Evolutionary conservation across 2,113 vertebrate species (phyloP).

Genomic region (Myiozetetes cayanensis): DNA sequence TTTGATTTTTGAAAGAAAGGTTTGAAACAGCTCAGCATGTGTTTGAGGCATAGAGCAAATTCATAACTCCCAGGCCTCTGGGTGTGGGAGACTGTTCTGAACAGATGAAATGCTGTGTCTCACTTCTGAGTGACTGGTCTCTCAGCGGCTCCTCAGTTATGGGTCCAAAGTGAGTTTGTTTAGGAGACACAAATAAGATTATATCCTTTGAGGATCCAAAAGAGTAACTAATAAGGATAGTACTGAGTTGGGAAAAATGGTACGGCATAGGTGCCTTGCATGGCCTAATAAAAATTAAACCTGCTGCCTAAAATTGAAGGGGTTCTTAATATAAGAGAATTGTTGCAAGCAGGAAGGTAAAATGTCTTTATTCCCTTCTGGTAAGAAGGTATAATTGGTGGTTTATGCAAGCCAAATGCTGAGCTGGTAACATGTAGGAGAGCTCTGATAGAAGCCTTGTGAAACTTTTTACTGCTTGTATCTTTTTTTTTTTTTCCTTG

Average conservation of each 20-base stretch:
- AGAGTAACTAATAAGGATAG: not conserved
- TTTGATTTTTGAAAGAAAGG: not conserved
- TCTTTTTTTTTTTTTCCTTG: not conserved
- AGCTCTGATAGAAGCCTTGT: not conserved
- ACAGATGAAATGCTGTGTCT: not conserved
- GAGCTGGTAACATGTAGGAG: not conserved
- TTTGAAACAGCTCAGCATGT: not conserved
- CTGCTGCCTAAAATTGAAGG: not conserved
- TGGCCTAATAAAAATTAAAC: not conserved
- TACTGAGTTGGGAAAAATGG: not conserved
- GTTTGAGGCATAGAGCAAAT: not conserved
- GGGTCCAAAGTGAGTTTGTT: not conserved
- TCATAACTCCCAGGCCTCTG: not conserved
- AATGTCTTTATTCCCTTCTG: not conserved
- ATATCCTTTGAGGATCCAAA: not conserved
- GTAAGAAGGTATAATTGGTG: not conserved
- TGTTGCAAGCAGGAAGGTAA: not conserved
- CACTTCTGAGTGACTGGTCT: not conserved
- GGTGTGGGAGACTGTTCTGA: not conserved
- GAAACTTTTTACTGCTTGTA: not conserved
- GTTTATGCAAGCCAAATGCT: not conserved
- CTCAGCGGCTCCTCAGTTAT: fast-evolving
- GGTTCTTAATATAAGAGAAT: not conserved
- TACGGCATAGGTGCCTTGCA: not conserved
- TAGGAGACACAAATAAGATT: not conserved